phyloP scores from a whole-genome alignment of 2,888 invertebrate species.

The Osmoderma eremita region DNA sequence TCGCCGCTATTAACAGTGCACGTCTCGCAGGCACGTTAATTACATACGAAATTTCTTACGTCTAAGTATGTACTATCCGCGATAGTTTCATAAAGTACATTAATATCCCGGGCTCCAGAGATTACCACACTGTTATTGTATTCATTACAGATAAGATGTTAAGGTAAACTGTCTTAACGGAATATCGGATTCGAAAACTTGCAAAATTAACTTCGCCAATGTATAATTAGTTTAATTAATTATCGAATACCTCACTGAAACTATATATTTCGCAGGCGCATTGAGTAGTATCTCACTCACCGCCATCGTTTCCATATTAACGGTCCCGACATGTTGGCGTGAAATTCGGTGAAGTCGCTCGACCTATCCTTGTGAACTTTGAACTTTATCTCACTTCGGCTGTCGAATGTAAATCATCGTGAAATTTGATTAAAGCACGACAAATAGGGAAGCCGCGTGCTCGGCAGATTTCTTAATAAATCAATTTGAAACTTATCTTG shows the following conservation, averaged over 20 bases:
- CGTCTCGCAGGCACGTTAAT: conserved; percentile 5
- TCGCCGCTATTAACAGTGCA: not conserved
- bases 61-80: not conserved
- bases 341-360: not conserved
- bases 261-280: not conserved
- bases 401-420: not conserved
- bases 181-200: conserved; percentile 5
- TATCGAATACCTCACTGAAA: not conserved
- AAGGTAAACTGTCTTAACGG: not conserved
- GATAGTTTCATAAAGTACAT: not conserved
- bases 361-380: not conserved
- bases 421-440: conserved; percentile 3
- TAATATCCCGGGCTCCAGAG: not conserved
- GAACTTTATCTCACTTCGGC: conserved; percentile 5
- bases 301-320: not conserved
- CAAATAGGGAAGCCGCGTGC: not conserved
- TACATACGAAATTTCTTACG: not conserved
- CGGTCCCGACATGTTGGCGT: too few species aligned
- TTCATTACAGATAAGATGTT: not conserved
- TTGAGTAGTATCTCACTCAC: not conserved
- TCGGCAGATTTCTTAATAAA: too few species aligned
- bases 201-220: not conserved
- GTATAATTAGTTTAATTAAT: conserved; percentile 13
- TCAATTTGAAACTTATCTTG: too few species aligned
- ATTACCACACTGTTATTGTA: not conserved